A percentile compares a stretch with the other conserved stretches of the same genome.
Conservation (phyloP, 92 coral and sea anemone genomes). For the Heteractis magnifica region DNA sequence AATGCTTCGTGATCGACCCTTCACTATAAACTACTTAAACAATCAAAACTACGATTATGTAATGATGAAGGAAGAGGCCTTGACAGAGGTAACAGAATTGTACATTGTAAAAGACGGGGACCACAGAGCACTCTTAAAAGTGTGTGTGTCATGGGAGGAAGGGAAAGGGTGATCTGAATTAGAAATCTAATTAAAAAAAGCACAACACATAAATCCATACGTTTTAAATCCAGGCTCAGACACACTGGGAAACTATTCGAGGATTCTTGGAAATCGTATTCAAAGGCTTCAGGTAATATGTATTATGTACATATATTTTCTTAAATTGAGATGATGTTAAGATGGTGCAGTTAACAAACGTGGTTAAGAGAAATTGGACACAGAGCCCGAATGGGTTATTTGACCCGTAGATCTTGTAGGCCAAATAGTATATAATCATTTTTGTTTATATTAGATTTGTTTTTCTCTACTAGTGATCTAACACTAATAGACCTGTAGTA, state of each 20-base stretch:
- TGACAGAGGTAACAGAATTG: slow-evolving; percentile 8
- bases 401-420: too few relatives aligned
- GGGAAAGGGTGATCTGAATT: too few relatives aligned
- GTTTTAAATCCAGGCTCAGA: neutral
- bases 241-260: neutral
- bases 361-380: too few relatives aligned
- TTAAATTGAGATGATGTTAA: too few relatives aligned
- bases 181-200: too few relatives aligned
- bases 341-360: too few relatives aligned
- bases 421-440: too few relatives aligned
- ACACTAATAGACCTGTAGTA: too few relatives aligned
- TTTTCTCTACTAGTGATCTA: too few relatives aligned
- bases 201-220: neutral
- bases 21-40: neutral
- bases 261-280: slow-evolving; percentile 11
- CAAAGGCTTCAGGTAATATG: slow-evolving; percentile 8
- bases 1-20: slow-evolving; percentile 6
- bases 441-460: too few relatives aligned
- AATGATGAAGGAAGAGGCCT: neutral
- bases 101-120: neutral
- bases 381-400: too few relatives aligned
- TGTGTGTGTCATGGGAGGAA: neutral
- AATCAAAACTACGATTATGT: slow-evolving; percentile 3
- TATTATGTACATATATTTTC: neutral
- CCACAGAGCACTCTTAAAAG: neutral